Evolutionary conservation across 1,140 invertebrate genomes (phyloP).

Genomic region (Lepeophtheirus salmonis): DNA sequence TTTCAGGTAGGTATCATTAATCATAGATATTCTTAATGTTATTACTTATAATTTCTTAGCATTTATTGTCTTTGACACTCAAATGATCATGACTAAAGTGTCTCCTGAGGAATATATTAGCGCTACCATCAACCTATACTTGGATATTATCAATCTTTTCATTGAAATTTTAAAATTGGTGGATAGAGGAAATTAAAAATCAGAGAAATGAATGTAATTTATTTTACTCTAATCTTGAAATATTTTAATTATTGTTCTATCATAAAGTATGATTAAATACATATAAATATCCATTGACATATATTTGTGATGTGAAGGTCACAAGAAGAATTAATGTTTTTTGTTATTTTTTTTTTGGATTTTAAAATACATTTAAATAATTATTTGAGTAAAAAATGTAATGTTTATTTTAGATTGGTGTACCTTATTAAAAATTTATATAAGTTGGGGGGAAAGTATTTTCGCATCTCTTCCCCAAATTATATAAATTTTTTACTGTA

Average conservation of each 20-base stretch:
- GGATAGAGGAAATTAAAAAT: slow-evolving; percentile 30
- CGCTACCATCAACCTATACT: slow-evolving; percentile 59
- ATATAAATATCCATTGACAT: too few species aligned
- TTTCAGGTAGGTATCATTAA: slow-evolving; percentile 29
- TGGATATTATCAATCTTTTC: slow-evolving; percentile 72
- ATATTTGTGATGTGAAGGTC: too few species aligned
- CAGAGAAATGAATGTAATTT: slow-evolving; percentile 6
- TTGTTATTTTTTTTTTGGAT: too few species aligned
- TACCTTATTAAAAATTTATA: too few species aligned
- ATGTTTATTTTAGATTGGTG: too few species aligned
- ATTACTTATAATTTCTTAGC: too few species aligned
- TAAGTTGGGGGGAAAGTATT: too few species aligned
- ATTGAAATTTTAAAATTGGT: slow-evolving; percentile 54
- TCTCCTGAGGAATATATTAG: slow-evolving; percentile 58
- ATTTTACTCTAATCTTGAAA: neutral
- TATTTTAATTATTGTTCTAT: neutral
- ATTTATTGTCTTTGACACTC: slow-evolving; percentile 45
- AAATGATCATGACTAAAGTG: slow-evolving; percentile 43
- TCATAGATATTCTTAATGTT: neutral
- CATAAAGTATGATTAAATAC: neutral
- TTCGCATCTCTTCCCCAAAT: too few species aligned
- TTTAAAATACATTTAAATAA: too few species aligned
- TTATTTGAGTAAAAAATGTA: too few species aligned
- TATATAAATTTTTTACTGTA: too few species aligned
- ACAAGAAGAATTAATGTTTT: too few species aligned